These are phyloP conservation scores for Allygus modestus DNA, from an alignment of 2,888 invertebrate genomes.

Conservation along the genomic window DNA sequence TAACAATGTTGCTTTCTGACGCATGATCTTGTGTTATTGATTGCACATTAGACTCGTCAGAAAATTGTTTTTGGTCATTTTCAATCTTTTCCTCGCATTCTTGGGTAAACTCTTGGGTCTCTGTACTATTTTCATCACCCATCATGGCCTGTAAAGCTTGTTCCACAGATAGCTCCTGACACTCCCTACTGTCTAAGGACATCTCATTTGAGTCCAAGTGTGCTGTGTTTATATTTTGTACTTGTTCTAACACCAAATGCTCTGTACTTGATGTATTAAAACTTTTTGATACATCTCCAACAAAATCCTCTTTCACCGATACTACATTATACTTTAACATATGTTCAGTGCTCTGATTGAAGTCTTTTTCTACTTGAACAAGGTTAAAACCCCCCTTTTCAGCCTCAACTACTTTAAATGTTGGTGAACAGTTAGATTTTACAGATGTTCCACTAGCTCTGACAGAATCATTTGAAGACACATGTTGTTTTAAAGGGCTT, in stretches of 20 bases:
- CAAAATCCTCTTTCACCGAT: slow-evolving; percentile 2
- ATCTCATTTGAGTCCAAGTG: slow-evolving; percentile 31
- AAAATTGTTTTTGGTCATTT: neutral
- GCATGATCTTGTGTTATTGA: neutral
- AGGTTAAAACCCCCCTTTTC: slow-evolving; percentile 17
- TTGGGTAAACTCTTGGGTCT: slow-evolving; percentile 47
- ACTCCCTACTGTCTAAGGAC: slow-evolving; percentile 59
- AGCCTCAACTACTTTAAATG: slow-evolving; percentile 12
- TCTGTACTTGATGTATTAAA: slow-evolving; percentile 38
- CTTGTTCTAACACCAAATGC: slow-evolving; percentile 50
- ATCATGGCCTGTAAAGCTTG: slow-evolving; percentile 70
- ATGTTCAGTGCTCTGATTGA: neutral
- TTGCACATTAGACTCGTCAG: neutral
- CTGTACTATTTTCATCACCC: slow-evolving; percentile 65
- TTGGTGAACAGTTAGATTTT: neutral
- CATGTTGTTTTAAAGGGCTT: neutral
- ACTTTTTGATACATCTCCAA: neutral
- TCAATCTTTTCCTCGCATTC: neutral
- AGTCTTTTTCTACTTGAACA: slow-evolving; percentile 8
- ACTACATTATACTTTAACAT: neutral
- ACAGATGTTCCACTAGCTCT: neutral
- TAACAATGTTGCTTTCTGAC: neutral
- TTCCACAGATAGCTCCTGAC: slow-evolving; percentile 67
- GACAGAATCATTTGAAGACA: neutral
- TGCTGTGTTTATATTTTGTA: slow-evolving; percentile 49